Evolutionary conservation across 2,113 vertebrate genomes (phyloP).

Genomic region (Anas platyrhynchos): DNA sequence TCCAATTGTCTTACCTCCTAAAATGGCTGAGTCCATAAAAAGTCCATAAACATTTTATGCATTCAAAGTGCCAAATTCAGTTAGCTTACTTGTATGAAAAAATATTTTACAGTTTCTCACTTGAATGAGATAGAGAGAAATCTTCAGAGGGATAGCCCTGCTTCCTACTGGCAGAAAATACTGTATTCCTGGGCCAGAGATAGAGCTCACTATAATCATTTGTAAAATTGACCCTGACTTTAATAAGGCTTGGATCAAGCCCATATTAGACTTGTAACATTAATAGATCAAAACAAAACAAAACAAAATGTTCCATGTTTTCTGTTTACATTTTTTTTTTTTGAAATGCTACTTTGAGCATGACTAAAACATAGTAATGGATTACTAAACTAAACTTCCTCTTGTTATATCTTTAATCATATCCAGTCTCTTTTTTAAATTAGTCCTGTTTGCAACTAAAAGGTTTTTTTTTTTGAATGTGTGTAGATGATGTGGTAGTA

Average conservation of each 20-base stretch:
- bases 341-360: background rate
- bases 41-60: background rate
- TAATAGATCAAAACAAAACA: background rate
- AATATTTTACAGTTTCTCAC: background rate
- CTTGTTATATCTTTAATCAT: constrained; percentile 9
- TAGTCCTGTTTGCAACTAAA: constrained; percentile 6
- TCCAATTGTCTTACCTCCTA: background rate
- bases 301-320: background rate
- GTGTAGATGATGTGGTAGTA: constrained; percentile 2
- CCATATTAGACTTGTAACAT: background rate
- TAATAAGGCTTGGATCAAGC: background rate
- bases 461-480: background rate
- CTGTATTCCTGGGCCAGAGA: background rate
- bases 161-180: background rate
- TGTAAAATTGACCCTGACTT: background rate
- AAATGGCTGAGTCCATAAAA: background rate
- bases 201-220: background rate
- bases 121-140: background rate
- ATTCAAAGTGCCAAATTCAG: background rate
- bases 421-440: constrained; percentile 24
- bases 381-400: constrained; percentile 22
- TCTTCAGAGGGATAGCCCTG: background rate
- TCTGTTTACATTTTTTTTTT: constrained; percentile 18
- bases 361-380: background rate
- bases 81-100: background rate